Percentiles rank a stretch among this genome's conserved stretches.
Evolutionary conservation across 2,797 vertebrate genomes (phyloP).

Genomic region (Acanthurus tractus): DNA sequence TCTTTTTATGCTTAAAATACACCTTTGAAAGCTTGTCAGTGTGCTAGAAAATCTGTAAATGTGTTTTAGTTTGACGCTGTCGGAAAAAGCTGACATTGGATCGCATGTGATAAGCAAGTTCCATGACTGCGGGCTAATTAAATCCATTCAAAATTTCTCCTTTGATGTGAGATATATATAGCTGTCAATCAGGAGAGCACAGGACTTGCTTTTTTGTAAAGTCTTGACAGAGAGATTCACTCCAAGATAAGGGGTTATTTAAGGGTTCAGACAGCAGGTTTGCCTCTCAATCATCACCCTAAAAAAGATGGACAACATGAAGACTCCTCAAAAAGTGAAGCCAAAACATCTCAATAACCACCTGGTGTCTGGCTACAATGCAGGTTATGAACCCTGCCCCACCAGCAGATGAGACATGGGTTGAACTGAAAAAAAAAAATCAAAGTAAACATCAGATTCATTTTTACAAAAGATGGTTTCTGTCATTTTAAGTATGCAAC

Average conservation of each 20-base stretch:
- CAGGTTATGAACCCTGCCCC: too few relatives aligned
- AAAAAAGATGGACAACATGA: too few relatives aligned
- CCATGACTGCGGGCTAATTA: constrained; percentile 58
- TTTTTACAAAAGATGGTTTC: too few relatives aligned
- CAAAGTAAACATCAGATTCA: too few relatives aligned
- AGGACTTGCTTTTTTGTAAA: constrained; percentile 23
- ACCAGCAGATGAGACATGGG: too few relatives aligned
- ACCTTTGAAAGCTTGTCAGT: constrained; percentile 41
- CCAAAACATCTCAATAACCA: too few relatives aligned
- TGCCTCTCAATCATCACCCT: constrained; percentile 1
- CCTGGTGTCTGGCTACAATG: too few relatives aligned
- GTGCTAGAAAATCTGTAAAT: constrained; percentile 7
- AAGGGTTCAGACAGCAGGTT: constrained; percentile 20
- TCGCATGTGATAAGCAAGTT: constrained; percentile 51
- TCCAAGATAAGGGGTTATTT: constrained; percentile 45
- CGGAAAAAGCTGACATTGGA: constrained; percentile 52
- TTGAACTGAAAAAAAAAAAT: too few relatives aligned
- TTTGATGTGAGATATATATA: constrained; percentile 68
- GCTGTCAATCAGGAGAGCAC: constrained; percentile 47
- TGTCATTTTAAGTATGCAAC: too few relatives aligned
- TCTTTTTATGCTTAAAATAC: constrained; percentile 36
- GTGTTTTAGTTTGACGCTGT: constrained; percentile 45
- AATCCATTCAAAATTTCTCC: constrained; percentile 58
- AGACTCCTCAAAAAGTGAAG: too few relatives aligned
- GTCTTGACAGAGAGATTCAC: constrained; percentile 42